A percentile compares a stretch with the other conserved stretches of the same genome.
These are phyloP conservation scores for Chiridota heheva DNA, from an alignment of 35 echinoderm and acorn worm genomes.

Conservation along the genomic window DNA sequence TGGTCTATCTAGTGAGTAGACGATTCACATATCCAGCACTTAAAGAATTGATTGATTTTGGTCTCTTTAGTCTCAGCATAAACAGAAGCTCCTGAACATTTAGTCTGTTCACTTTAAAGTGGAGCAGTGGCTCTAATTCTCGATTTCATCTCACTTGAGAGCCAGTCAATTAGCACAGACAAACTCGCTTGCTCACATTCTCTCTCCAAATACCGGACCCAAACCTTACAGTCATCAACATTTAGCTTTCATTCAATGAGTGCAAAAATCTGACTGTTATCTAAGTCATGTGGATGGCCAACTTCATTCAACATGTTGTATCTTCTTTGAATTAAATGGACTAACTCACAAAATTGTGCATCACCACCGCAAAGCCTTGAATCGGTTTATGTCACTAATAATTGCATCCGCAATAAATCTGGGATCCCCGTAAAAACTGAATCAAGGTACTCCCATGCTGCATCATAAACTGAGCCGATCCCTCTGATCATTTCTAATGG, in stretches of 20 bases:
- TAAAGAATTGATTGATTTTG: neutral
- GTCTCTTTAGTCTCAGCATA: neutral
- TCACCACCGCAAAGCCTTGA: constrained; percentile 15
- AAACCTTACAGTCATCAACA: constrained; percentile 35
- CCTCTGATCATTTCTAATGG: neutral
- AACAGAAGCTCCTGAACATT: neutral
- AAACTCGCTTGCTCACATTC: constrained; percentile 31
- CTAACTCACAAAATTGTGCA: constrained; percentile 21
- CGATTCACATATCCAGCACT: constrained; percentile 25
- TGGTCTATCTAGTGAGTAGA: constrained; percentile 45
- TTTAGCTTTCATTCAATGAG: constrained; percentile 48
- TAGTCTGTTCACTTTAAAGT: constrained; percentile 9
- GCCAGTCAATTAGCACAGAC: constrained; percentile 17
- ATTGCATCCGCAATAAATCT: constrained; percentile 30
- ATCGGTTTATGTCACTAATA: constrained; percentile 5
- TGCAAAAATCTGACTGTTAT: constrained; percentile 58
- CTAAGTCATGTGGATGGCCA: too few relatives aligned
- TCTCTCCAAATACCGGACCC: constrained; percentile 37
- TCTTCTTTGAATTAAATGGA: neutral
- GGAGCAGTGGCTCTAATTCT: constrained; percentile 47
- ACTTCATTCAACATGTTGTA: too few relatives aligned
- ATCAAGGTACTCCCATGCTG: constrained; percentile 14
- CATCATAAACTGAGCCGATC: constrained; percentile 20
- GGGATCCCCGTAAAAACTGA: constrained; percentile 27
- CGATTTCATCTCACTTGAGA: constrained; percentile 55